Evolutionary conservation across 1,140 invertebrate species (phyloP), one percentile per base, ranked within the genome.

Genomic region (Octopus bimaculoides): DNA sequence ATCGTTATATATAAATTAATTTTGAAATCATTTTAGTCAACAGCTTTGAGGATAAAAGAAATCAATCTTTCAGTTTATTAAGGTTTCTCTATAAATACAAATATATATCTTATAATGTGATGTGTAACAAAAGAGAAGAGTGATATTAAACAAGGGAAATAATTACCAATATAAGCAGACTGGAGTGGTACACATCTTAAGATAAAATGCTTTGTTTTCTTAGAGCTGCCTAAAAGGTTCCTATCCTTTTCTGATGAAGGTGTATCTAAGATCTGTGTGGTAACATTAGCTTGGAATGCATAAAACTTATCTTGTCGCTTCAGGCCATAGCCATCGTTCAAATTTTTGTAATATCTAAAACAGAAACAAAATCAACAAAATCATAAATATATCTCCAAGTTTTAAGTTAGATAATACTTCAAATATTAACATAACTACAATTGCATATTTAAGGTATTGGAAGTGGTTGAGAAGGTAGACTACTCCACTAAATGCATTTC

Each of bases 81-180:
- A 41, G 26, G 26, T 41, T 41, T 41, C 26, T 41, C 26, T 41
- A 41, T 41, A 41, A 41, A 41, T 41, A 41, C 26, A 41, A 41
- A 41, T 41, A 41, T 41, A 41, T 41, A 41, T 41, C 26, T 41
- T 41, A 41, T 41, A 41, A 41, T 41, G 26, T 41, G 26, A 41
- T 41, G 3, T 41, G 26, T 41, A 41, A 41, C 26, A 41, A 5
- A 80, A 41, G 26, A 41, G 26, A 41, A 41, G 26, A 41, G 26
- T 41, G 26, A 41, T 41, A 41, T 41, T 69, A 41, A 54, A 17
- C 17, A 75, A 54, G 41, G 7, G 75, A 54, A 74, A 20, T 66
- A 53, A 74, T 56, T 66, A 84, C 84, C 84, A 81, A 77, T 82
- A 71, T 85, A 85, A n/a, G 85, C 82, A n/a, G 85, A 85, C 12